Evolutionary conservation across 2,113 vertebrate species (phyloP).

Genomic region (Aegithalos caudatus): DNA sequence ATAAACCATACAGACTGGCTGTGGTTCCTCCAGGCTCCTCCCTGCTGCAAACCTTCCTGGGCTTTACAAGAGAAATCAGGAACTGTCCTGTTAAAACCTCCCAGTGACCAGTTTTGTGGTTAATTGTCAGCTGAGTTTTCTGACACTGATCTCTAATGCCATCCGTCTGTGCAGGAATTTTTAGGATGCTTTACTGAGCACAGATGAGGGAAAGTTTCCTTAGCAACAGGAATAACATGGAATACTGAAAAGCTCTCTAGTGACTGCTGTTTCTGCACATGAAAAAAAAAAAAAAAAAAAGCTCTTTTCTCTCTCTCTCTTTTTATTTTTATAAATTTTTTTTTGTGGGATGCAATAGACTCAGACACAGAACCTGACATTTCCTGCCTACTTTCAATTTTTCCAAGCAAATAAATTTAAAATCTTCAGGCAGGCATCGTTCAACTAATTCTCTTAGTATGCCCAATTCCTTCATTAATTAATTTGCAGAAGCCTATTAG

Average conservation of each 20-base stretch:
- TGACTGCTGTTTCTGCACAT: not conserved
- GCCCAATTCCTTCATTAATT: constrained; percentile 34
- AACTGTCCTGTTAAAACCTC: not conserved
- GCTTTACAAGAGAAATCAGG: not conserved
- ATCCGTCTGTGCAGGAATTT: not conserved
- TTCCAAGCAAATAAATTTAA: not conserved
- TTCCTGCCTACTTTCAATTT: not conserved
- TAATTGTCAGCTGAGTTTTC: not conserved
- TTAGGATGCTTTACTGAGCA: constrained; percentile 2
- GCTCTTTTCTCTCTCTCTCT: not conserved
- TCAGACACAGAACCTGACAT: not conserved
- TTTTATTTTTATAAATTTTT: not conserved
- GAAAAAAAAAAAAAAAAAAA: not conserved
- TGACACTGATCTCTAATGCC: not conserved
- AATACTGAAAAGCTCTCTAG: constrained; percentile 23
- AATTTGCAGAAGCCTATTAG: constrained; percentile 28
- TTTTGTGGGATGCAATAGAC: not conserved
- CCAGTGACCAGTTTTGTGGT: not conserved
- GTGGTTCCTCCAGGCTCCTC: not conserved
- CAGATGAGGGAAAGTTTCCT: constrained; percentile 36
- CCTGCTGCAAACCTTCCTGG: not conserved
- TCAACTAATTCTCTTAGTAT: constrained; percentile 1
- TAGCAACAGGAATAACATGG: constrained; percentile 43
- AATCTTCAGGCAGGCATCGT: not conserved
- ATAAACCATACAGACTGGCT: not conserved